Evolutionary conservation across 2,113 vertebrate genomes (phyloP).

Genomic region (Triplophysa rosa): DNA sequence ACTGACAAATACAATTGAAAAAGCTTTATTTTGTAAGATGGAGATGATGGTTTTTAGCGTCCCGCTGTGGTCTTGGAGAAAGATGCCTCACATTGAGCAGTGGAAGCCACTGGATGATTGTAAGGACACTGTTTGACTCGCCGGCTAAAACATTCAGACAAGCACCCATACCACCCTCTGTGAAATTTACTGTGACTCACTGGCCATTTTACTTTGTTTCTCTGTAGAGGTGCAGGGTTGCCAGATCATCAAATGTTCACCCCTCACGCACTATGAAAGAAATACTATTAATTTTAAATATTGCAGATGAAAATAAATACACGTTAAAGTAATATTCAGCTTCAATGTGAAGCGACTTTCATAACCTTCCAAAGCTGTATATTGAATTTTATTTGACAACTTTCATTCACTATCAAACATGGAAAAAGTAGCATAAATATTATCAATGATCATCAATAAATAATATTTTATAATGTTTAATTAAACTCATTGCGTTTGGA

Average conservation of each 20-base stretch:
- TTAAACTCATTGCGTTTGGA: no score
- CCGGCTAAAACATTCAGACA: slow-evolving; percentile 13
- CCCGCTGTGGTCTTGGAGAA: slow-evolving; percentile 5
- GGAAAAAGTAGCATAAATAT: no score
- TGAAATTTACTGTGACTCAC: slow-evolving; percentile 7
- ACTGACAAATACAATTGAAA: no score
- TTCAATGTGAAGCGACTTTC: no score
- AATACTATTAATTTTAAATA: slow-evolving; percentile 5
- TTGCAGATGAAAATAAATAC: neutral
- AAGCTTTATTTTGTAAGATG: neutral
- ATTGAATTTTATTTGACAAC: no score
- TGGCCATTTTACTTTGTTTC: slow-evolving; percentile 19
- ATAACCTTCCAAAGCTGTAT: no score
- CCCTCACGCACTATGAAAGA: neutral
- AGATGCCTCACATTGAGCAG: slow-evolving; percentile 2
- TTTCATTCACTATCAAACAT: no score
- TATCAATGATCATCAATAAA: no score
- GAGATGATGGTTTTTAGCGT: neutral
- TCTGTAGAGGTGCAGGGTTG: neutral
- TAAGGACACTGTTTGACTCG: slow-evolving; percentile 5
- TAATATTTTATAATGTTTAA: no score
- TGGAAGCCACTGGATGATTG: neutral
- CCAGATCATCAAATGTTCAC: slow-evolving; percentile 13
- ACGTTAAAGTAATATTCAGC: neutral
- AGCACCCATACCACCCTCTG: neutral